Base-by-base conservation (phyloP, 2,888 invertebrate genomes). In the Andrena chrysosceles region DNA sequence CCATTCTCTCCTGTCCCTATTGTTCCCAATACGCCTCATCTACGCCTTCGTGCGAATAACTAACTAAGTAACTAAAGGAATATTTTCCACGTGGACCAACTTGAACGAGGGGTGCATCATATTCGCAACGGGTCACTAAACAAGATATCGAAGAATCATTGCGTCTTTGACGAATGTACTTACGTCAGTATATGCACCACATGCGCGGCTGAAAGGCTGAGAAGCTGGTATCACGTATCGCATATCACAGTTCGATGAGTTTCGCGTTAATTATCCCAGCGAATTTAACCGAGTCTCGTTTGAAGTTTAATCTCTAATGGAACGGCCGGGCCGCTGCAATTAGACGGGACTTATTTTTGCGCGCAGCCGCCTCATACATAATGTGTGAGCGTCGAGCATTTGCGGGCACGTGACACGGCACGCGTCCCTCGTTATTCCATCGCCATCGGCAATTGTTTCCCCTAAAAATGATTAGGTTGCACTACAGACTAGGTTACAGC, bases 281-380 rank as follows among this genome's bases (percentile, higher is more conserved):
- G 68, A 71, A 71, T 77, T 71, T 71, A 71, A 52, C 54, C 59
- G 54, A 56, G 31, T 60, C 73, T 88, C 87, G 87, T 92, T 92
- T 92, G 89, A 92, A 91, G 92, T 92, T 90, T 91, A 92, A 92
- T 92, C 91, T 92, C 90, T 91, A 92, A 92, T 92, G 91, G 92
- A 90, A 90, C 88, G 84, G 89, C 77, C 84, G 88, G 84, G 89
- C 77, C 84, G 88, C 84, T 81, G 91, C 92, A 92, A 92, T 92
- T 92, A 92, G 91, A 79, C 86, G 83, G 82, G 89, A 88, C 90
- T 91, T 91, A 91, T 90, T 92, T 91, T 90, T 85, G 80, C 81
- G 81, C 78, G 72, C 75, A 75, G 33, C 81, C 69, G 81, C 76
- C 64, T 81, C 60, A 29, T 64, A 54, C 62, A 68, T 87, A 87